Percentiles rank a stretch among this genome's conserved stretches.
phyloP scores from a whole-genome alignment of 2,888 invertebrate genomes.

The Heteromurus nitidus region DNA sequence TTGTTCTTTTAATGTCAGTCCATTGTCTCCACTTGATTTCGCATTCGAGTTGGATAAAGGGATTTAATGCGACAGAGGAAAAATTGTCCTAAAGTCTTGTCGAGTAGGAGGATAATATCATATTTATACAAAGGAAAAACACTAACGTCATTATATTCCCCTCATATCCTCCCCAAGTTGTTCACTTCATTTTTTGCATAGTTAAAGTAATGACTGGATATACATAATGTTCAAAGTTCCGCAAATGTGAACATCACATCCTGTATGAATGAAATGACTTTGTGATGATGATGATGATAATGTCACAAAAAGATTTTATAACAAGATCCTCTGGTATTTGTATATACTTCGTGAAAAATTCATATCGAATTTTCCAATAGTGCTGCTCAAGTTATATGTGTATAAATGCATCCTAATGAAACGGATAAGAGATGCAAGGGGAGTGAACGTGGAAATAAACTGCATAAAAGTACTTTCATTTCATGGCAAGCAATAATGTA shows the following conservation, averaged over 20 bases:
- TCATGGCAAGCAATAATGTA: neutral
- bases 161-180: neutral
- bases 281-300: constrained; percentile 24
- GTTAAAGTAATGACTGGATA: neutral
- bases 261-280: constrained; percentile 32
- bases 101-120: neutral
- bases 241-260: neutral
- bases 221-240: neutral
- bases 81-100: neutral
- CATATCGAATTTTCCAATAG: neutral
- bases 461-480: neutral
- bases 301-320: constrained; percentile 20
- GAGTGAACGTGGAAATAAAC: neutral
- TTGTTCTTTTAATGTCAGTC: neutral
- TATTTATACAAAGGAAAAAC: neutral
- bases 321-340: no score
- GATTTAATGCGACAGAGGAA: neutral
- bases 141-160: neutral
- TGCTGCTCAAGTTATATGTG: neutral
- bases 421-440: neutral
- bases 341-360: neutral
- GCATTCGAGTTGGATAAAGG: neutral
- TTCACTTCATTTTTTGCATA: neutral
- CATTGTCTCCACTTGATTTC: constrained; percentile 26
- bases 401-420: neutral